A percentile compares a stretch with the other conserved stretches of the same genome.
Evolutionary conservation across 2,888 invertebrate species (phyloP).

Genomic region (Argynnis bischoffii): DNA sequence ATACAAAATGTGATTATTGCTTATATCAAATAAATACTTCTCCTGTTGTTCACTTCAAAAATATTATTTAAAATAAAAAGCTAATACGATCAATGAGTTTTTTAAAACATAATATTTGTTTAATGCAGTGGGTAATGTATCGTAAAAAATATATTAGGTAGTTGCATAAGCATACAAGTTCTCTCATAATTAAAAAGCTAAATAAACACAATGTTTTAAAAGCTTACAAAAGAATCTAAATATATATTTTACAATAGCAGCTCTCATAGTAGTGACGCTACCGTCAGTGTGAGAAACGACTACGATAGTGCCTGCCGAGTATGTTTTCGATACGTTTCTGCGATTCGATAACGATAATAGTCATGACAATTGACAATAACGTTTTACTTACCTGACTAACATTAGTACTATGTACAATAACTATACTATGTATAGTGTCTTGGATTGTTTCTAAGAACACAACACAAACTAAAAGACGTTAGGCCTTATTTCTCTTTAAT

Average conservation of each 20-base stretch:
- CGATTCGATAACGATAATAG: neutral
- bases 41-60: neutral
- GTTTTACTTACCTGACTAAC: too few species aligned
- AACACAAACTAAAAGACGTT: too few species aligned
- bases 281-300: neutral
- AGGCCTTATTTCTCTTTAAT: too few species aligned
- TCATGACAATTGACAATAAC: too few species aligned
- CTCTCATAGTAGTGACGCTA: conserved; percentile 8
- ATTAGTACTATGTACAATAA: too few species aligned
- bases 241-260: conserved; percentile 8
- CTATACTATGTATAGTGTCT: too few species aligned
- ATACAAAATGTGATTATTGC: neutral
- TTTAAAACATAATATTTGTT: neutral
- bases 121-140: neutral
- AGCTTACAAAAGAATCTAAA: neutral
- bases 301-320: neutral
- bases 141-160: too few species aligned
- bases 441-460: too few species aligned
- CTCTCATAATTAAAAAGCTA: too few species aligned
- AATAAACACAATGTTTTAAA: too few species aligned
- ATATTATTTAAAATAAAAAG: neutral
- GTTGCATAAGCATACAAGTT: too few species aligned
- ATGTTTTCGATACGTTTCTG: neutral
- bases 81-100: neutral
- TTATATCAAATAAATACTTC: neutral